phyloP scores from a whole-genome alignment of 2,888 invertebrate species.

The Stenoptilia bipunctidactyla region DNA sequence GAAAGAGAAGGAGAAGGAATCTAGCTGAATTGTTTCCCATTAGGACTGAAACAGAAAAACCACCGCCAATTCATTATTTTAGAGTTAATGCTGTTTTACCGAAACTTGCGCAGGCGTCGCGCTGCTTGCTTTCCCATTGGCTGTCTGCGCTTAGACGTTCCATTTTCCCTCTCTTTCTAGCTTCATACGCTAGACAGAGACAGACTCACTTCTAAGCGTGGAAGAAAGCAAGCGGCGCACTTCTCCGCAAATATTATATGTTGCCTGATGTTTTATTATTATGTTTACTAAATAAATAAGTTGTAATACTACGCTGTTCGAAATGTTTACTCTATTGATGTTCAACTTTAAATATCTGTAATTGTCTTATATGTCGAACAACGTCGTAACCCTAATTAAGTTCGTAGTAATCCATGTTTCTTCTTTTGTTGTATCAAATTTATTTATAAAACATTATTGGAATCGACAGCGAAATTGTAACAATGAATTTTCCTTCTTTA shows the following conservation, averaged over 20 bases:
- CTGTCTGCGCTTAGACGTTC: slow-evolving; percentile 10
- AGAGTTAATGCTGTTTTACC: slow-evolving; percentile 34
- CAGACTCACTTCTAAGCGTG: not conserved
- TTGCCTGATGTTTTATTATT: slow-evolving; percentile 50
- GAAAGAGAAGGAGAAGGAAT: slow-evolving; percentile 78
- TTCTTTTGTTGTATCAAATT: slow-evolving; percentile 23
- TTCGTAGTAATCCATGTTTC: slow-evolving; percentile 40
- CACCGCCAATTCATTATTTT: slow-evolving; percentile 69
- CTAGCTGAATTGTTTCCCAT: slow-evolving; percentile 72
- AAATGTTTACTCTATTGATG: slow-evolving; percentile 15
- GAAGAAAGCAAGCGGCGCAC: slow-evolving; percentile 23
- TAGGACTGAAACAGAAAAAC: slow-evolving; percentile 61
- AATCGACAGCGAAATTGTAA: slow-evolving; percentile 49
- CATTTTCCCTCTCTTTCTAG: not conserved
- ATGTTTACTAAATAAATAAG: slow-evolving; percentile 30
- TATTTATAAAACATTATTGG: slow-evolving; percentile 20
- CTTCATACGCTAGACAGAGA: not conserved
- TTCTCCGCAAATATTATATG: slow-evolving; percentile 28
- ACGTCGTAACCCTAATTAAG: slow-evolving; percentile 37
- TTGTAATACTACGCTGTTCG: slow-evolving; percentile 43
- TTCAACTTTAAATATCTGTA: not conserved
- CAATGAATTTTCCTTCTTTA: slow-evolving; percentile 45
- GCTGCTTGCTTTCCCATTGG: slow-evolving; percentile 15
- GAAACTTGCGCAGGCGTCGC: slow-evolving; percentile 20
- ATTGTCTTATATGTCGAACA: slow-evolving; percentile 23